Conservation (phyloP, 2,113 vertebrate species). For the Peucedramus taeniatus region DNA sequence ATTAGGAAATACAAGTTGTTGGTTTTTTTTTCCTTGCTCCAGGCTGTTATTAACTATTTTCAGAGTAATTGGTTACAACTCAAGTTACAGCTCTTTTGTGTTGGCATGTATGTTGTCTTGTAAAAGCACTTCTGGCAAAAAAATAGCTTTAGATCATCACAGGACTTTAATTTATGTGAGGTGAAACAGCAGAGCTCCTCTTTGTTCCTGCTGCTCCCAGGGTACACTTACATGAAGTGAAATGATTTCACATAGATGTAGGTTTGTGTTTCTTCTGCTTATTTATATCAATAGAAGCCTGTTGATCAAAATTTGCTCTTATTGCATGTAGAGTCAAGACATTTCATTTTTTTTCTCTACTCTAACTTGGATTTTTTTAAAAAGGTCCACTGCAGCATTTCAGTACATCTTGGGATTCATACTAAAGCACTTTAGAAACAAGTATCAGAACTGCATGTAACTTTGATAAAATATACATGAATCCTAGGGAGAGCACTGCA, state of each 20-base stretch:
- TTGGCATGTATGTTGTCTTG: background rate
- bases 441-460: conserved; percentile 37
- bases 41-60: background rate
- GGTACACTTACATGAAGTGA: background rate
- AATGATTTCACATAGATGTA: background rate
- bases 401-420: conserved; percentile 37
- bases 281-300: background rate
- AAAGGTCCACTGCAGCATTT: background rate
- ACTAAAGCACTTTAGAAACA: conserved; percentile 28
- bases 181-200: background rate
- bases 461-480: conserved; percentile 66
- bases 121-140: conserved; percentile 6
- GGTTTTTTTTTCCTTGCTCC: background rate
- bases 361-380: background rate
- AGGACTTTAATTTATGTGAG: background rate
- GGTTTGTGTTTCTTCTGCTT: background rate
- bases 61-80: background rate
- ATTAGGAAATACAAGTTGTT: background rate
- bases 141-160: background rate
- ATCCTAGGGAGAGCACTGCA: conserved; percentile 28
- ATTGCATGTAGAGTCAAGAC: background rate
- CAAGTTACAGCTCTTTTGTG: background rate
- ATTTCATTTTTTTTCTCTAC: conserved; percentile 19
- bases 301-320: conserved; percentile 23
- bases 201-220: background rate